These are phyloP conservation scores for Andrena fulva DNA, from an alignment of 2,888 invertebrate species.

Conservation along the genomic window DNA sequence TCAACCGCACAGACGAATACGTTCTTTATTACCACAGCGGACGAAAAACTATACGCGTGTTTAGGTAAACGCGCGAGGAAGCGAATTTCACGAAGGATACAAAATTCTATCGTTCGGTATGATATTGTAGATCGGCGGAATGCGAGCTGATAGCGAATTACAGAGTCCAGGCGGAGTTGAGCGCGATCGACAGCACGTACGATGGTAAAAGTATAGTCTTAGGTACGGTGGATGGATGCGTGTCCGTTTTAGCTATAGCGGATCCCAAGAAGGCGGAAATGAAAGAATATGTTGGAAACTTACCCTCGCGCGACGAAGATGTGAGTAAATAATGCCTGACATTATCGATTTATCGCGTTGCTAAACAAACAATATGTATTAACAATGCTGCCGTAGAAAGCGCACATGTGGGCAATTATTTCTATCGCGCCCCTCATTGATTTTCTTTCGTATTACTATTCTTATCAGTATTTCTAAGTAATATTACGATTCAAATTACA, in stretches of 20 bases:
- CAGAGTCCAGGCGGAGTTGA: constrained; percentile 94
- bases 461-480: neutral
- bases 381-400: constrained; percentile 3
- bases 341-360: constrained; percentile 13
- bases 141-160: constrained; percentile 97
- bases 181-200: constrained; percentile 93
- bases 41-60: constrained; percentile 96
- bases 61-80: constrained; percentile 87
- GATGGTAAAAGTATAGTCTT: constrained; percentile 94
- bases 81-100: neutral
- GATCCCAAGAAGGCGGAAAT: constrained; percentile 90
- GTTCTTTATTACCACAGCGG: constrained; percentile 99
- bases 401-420: neutral
- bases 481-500: neutral
- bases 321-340: constrained; percentile 80
- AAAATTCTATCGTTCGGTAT: neutral
- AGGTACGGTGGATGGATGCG: constrained; percentile 97
- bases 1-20: constrained; percentile 97
- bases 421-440: neutral
- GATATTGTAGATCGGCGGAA: constrained; percentile 90
- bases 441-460: neutral
- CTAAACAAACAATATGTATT: constrained; percentile 13
- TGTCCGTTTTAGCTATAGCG: constrained; percentile 94
- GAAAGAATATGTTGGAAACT: constrained; percentile 87
- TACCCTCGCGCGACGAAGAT: constrained; percentile 90